A percentile compares a stretch with the other conserved stretches of the same genome.
These are phyloP conservation scores for Antheraea assamensis DNA, from an alignment of 2,888 invertebrate genomes.

Conservation along the genomic window DNA sequence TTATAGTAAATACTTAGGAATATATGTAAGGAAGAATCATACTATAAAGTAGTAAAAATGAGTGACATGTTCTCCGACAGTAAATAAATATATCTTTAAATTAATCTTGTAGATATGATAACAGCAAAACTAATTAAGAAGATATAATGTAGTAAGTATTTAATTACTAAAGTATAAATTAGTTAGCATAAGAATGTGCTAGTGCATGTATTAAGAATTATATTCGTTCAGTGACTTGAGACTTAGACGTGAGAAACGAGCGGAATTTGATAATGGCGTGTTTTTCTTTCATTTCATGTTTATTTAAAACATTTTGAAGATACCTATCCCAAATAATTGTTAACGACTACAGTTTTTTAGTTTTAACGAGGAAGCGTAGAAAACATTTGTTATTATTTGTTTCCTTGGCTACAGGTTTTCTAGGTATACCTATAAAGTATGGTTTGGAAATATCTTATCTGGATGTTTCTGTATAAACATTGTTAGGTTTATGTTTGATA, in stretches of 20 bases:
- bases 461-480: too few species aligned
- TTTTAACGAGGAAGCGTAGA: neutral
- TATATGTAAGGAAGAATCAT: neutral
- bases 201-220: neutral
- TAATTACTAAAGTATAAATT: neutral
- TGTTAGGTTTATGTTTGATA: too few species aligned
- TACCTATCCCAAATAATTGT: neutral
- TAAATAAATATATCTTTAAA: neutral
- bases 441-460: too few species aligned
- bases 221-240: neutral
- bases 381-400: too few species aligned
- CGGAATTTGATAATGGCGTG: neutral
- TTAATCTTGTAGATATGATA: neutral
- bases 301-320: neutral
- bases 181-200: too few species aligned
- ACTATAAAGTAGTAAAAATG: too few species aligned
- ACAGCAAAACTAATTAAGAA: neutral
- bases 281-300: neutral
- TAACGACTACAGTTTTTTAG: neutral
- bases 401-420: too few species aligned
- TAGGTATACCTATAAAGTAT: too few species aligned
- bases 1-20: neutral
- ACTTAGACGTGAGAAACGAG: neutral
- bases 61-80: neutral
- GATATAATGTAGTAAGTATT: neutral